Percentiles rank a stretch among this genome's conserved stretches.
Conservation (phyloP, 2,888 invertebrate genomes). For the Diadegma fenestrale region DNA sequence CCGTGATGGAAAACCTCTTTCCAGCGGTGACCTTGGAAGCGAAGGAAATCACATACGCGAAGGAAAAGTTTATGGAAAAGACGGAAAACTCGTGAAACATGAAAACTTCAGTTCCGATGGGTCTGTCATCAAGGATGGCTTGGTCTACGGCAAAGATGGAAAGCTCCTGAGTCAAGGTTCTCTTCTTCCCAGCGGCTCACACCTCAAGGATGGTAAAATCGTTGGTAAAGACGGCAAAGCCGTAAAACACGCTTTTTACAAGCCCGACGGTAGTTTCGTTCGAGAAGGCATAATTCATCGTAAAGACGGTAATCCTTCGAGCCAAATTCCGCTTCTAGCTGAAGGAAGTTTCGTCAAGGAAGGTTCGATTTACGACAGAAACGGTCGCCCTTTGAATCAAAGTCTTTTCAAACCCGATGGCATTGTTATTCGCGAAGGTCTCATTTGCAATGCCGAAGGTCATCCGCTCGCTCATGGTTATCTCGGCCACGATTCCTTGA, state of each 20-base stretch:
- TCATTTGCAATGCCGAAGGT: slow-evolving; percentile 75
- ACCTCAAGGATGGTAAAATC: slow-evolving; percentile 81
- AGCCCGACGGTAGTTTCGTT: slow-evolving; percentile 81
- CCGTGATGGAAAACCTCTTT: slow-evolving; percentile 78
- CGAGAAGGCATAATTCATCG: slow-evolving; percentile 81
- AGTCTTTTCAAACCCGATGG: slow-evolving; percentile 80
- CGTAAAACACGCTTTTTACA: slow-evolving; percentile 81
- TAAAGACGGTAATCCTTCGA: slow-evolving; percentile 78
- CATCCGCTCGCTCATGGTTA: slow-evolving; percentile 74
- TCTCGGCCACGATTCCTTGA: slow-evolving; percentile 78
- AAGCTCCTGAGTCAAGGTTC: slow-evolving; percentile 82
- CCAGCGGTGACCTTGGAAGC: slow-evolving; percentile 79
- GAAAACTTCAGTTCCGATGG: slow-evolving; percentile 82
- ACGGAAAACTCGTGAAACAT: slow-evolving; percentile 81
- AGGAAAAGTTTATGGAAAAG: slow-evolving; percentile 80
- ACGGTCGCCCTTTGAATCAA: slow-evolving; percentile 77
- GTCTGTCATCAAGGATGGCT: slow-evolving; percentile 80
- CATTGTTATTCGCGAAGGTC: slow-evolving; percentile 78
- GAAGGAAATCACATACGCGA: slow-evolving; percentile 80
- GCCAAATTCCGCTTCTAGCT: slow-evolving; percentile 80
- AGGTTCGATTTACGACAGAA: slow-evolving; percentile 77
- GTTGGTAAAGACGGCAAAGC: slow-evolving; percentile 81
- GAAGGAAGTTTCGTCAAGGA: slow-evolving; percentile 80
- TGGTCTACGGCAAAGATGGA: slow-evolving; percentile 80
- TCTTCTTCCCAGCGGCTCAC: slow-evolving; percentile 79